Evolutionary conservation across 2,888 invertebrate species (phyloP), one percentile per base, ranked within the genome.

Genomic region (Rhodophaea formosa): DNA sequence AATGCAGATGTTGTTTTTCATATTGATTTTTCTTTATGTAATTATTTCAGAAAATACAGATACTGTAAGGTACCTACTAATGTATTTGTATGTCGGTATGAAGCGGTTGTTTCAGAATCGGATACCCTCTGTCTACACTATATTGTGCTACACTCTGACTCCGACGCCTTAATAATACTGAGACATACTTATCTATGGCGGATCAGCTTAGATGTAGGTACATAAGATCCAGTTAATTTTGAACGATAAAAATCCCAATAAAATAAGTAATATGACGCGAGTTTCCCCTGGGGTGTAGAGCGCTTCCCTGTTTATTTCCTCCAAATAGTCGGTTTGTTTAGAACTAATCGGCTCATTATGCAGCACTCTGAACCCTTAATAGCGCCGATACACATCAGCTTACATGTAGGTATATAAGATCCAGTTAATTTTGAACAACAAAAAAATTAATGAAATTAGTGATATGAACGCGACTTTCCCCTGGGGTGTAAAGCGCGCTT

Each of bases 261-360:
- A 15, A 35, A 32, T 32, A 32, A 32, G 49, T 14, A 32, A 49
- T 30, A 49, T 16, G 30, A 49, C 32, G 49, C 30, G 29, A 32
- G 45, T 45, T 54, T 54, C 15, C 44, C 54, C 30, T 5, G 14
- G 32, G 43, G 54, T 54, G 54, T 54, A 32, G 29, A 49, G 39
- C 35, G 23, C 39, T 56, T 47, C 47, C 12, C 56, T 43, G 39
- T 56, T 56, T 49, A 49, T 56, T 56, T 56, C 47, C 55, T 46
- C 62, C 66, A 63, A 64, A 68, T 66, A 61, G 65, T 59, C 60
- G 60, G 72, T 82, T 83, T 80, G 79, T 82, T 82, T 80, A 74
- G 73, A 77, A 75, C 77, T 80, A 83, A 84, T 82, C 79, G 78
- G 77, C 75, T 78, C 77, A 78, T 81, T 82, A 79, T 82, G 79